A percentile compares a stretch with the other conserved stretches of the same genome.
Conservation (phyloP, 2,797 vertebrate genomes). For the Intellagama lesueurii region DNA sequence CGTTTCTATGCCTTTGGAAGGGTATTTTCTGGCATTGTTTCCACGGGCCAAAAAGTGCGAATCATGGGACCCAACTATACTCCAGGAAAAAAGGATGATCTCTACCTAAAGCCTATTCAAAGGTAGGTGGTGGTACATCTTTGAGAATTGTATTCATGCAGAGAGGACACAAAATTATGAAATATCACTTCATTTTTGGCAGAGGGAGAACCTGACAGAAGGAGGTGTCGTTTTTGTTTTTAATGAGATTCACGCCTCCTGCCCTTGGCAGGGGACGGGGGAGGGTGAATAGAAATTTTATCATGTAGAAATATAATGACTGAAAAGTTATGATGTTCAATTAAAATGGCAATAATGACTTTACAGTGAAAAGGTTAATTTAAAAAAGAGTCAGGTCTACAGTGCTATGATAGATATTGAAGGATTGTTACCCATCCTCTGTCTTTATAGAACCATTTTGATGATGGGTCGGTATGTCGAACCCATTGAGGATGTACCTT, state of each 20-base stretch:
- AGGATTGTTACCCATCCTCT: constrained; percentile 44
- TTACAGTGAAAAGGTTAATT: constrained; percentile 18
- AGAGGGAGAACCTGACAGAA: not conserved
- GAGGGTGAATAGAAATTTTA: not conserved
- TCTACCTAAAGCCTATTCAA: constrained; percentile 70
- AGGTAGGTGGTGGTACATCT: constrained; percentile 43
- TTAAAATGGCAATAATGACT: not conserved
- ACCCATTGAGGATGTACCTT: constrained; percentile 71
- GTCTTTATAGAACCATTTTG: constrained; percentile 67
- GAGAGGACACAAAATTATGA: not conserved
- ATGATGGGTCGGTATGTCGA: constrained; percentile 73
- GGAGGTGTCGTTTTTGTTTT: not conserved
- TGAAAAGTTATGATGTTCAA: not conserved
- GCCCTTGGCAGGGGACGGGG: not conserved
- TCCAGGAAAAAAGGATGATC: constrained; percentile 70
- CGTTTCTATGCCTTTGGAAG: constrained; percentile 68
- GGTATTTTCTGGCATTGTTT: constrained; percentile 68
- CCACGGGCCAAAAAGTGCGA: constrained; percentile 65
- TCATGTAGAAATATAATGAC: constrained; percentile 15
- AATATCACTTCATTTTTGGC: not conserved
- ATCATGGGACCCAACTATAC: constrained; percentile 69
- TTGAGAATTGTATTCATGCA: not conserved
- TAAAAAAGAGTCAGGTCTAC: not conserved
- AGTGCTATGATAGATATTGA: constrained; percentile 16
- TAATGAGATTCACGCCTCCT: not conserved